Evolutionary conservation across 2,888 invertebrate species (phyloP).

Genomic region (Capitulum mitella): DNA sequence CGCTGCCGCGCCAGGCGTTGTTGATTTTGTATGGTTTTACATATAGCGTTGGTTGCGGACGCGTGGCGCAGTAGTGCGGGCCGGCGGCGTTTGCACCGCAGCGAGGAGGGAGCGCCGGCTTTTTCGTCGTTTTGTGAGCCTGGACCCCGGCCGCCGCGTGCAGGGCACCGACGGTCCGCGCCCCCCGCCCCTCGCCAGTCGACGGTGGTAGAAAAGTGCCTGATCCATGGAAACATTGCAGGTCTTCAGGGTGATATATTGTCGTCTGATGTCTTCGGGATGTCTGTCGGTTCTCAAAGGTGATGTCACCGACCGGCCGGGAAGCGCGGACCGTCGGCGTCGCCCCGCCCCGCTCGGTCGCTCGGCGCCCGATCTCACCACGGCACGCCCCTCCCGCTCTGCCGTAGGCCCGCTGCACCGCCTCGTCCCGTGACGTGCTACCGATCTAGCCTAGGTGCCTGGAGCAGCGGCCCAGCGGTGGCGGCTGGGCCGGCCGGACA

Average conservation of each 20-base stretch:
- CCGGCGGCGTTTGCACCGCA: background rate
- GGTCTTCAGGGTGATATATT: slow-evolving; percentile 1
- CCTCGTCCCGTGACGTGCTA: background rate
- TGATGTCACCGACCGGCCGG: background rate
- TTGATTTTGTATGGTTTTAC: slow-evolving; percentile 36
- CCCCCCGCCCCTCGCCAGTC: background rate
- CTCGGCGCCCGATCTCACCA: background rate
- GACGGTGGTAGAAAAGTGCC: slow-evolving; percentile 17
- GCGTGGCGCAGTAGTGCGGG: background rate
- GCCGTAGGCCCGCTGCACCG: background rate
- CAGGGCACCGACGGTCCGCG: background rate
- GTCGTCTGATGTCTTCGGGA: background rate
- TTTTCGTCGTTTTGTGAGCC: background rate
- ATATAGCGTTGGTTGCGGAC: slow-evolving; percentile 30
- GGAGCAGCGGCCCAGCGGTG: no score
- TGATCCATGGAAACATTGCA: slow-evolving; percentile 8
- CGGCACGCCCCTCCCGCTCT: background rate
- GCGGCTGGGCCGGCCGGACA: no score
- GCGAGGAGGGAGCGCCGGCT: background rate
- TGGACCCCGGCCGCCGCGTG: background rate
- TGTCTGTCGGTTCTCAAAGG: background rate
- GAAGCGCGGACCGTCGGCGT: background rate
- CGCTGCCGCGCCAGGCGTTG: slow-evolving; percentile 35
- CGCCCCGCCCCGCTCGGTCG: no score
- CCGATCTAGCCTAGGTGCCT: background rate